A percentile compares a stretch with the other conserved stretches of the same genome.
Conservation (phyloP, 2,888 invertebrate species). For the Dryomyza anilis region DNA sequence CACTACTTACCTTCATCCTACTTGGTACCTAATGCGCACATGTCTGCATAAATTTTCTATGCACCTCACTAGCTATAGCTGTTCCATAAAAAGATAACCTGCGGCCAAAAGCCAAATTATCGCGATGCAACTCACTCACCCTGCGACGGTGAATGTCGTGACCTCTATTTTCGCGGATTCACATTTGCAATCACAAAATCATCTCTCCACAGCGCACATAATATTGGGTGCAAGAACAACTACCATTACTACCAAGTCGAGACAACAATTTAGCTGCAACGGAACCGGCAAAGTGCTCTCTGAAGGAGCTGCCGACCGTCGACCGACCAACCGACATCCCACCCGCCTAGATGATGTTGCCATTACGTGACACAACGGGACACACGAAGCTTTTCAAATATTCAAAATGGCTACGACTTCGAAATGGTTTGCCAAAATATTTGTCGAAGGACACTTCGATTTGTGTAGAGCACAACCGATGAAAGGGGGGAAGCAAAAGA, state of each 20-base stretch:
- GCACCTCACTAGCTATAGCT: too few relatives aligned
- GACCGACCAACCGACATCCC: neutral
- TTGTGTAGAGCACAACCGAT: neutral
- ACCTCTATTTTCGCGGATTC: conserved; percentile 1
- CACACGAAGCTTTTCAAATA: conserved; percentile 13
- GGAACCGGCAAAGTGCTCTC: neutral
- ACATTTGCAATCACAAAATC: neutral
- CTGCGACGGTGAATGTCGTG: neutral
- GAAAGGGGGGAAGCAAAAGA: neutral
- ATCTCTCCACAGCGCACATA: neutral
- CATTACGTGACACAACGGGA: conserved; percentile 11
- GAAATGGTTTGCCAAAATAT: conserved; percentile 20
- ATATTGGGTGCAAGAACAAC: neutral
- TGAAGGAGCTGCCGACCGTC: neutral
- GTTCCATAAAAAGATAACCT: too few relatives aligned
- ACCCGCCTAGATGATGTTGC: neutral
- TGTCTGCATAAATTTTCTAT: too few relatives aligned
- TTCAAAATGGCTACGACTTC: conserved; percentile 11
- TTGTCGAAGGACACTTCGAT: neutral
- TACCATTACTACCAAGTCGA: neutral
- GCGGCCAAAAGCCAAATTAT: conserved; percentile 15
- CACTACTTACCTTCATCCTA: too few relatives aligned
- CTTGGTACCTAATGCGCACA: too few relatives aligned
- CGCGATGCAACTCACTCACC: conserved; percentile 1
- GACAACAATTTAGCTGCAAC: neutral